A percentile compares a stretch with the other conserved stretches of the same genome.
Conservation (phyloP, 2,113 vertebrate species). For the Myanophis thanlyinensis region DNA sequence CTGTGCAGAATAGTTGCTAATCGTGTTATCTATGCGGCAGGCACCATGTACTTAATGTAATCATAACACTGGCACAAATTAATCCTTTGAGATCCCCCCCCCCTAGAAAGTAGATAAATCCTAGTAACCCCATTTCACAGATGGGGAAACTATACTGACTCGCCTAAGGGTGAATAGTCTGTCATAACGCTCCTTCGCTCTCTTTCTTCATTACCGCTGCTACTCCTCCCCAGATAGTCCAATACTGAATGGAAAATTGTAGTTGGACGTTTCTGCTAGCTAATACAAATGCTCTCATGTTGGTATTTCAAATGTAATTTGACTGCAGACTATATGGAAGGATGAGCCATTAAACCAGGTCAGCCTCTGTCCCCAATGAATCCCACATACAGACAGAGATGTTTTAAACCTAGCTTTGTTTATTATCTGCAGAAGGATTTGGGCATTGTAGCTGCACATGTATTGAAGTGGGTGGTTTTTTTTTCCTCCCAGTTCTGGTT, state of each 20-base stretch:
- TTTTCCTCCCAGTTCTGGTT: background rate
- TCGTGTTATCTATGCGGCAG: conserved; percentile 15
- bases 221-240: background rate
- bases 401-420: background rate
- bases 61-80: conserved; percentile 14
- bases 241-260: background rate
- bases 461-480: background rate
- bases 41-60: conserved; percentile 7
- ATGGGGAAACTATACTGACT: background rate
- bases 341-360: background rate
- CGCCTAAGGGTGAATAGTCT: background rate
- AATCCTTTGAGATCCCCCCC: background rate
- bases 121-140: background rate
- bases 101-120: background rate
- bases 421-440: background rate
- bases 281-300: background rate
- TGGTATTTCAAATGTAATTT: background rate
- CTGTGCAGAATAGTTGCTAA: conserved; percentile 16
- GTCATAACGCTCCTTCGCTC: background rate
- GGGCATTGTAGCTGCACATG: background rate
- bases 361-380: background rate
- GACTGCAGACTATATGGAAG: background rate
- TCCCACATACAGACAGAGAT: background rate
- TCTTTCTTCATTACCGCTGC: background rate
- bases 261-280: background rate